These are phyloP conservation scores for Mesorhabditis belari DNA, from an alignment of 2,888 invertebrate genomes.

Conservation along the genomic window DNA sequence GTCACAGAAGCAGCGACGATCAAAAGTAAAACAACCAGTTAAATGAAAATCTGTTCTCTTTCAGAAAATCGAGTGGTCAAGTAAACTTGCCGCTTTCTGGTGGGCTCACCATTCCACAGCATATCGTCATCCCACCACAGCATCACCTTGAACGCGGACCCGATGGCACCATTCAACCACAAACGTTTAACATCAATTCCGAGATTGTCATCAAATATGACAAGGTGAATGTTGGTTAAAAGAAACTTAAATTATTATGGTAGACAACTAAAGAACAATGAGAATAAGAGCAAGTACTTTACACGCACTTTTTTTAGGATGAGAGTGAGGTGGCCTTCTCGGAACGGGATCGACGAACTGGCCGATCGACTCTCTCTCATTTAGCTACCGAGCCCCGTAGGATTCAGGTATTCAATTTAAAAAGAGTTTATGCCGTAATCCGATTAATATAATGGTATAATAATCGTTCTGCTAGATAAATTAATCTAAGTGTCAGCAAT, in stretches of 20 bases:
- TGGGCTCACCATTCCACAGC: constrained; percentile 47
- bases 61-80: not conserved
- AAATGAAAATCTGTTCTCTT: not conserved
- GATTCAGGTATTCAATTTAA: no score
- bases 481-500: no score
- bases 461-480: no score
- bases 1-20: constrained; percentile 6
- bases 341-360: not conserved
- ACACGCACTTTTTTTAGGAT: not conserved
- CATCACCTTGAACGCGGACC: constrained; percentile 31
- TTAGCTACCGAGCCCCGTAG: not conserved
- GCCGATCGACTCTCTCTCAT: not conserved
- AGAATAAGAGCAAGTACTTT: not conserved
- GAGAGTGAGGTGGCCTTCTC: not conserved
- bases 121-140: constrained; percentile 48
- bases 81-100: constrained; percentile 13
- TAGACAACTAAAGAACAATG: not conserved
- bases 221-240: constrained; percentile 15
- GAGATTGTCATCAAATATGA: constrained; percentile 52
- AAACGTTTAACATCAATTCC: constrained; percentile 50
- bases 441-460: no score
- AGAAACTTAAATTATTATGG: not conserved
- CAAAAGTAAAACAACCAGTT: not conserved
- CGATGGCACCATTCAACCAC: constrained; percentile 35
- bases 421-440: no score